Evolutionary conservation across 2,888 invertebrate genomes (phyloP).

Genomic region (Cheilosia vernalis): DNA sequence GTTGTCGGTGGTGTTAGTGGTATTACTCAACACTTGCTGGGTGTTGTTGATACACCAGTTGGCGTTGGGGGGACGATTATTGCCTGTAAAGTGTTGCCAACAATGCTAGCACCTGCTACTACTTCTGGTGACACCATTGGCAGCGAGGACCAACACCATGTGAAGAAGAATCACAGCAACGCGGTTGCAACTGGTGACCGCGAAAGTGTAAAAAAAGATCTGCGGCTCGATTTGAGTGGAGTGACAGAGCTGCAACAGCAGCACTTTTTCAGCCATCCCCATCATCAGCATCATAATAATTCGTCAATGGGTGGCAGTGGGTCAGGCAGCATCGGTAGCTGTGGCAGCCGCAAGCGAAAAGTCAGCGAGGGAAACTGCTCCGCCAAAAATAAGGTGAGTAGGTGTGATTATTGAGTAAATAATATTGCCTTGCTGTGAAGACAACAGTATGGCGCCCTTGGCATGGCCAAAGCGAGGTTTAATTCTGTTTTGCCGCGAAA

Average conservation of each 20-base stretch:
- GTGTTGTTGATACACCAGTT: conserved; percentile 30
- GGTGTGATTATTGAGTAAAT: conserved; percentile 47
- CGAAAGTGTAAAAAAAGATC: conserved; percentile 80
- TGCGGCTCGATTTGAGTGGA: conserved; percentile 81
- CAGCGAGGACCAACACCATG: conserved; percentile 34
- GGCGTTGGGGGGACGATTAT: not conserved
- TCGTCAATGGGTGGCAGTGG: conserved; percentile 74
- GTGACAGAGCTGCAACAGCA: conserved; percentile 63
- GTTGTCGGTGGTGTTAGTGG: conserved; percentile 21
- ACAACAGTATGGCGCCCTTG: not conserved
- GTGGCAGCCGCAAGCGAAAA: conserved; percentile 81
- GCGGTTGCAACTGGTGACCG: conserved; percentile 77
- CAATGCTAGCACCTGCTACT: conserved; percentile 7
- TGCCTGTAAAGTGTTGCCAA: conserved; percentile 48
- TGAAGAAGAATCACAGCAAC: conserved; percentile 48
- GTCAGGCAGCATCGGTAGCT: conserved; percentile 74
- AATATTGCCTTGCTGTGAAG: not conserved
- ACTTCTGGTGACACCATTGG: conserved; percentile 1
- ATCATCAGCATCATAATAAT: conserved; percentile 80
- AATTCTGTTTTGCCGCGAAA: conserved; percentile 12
- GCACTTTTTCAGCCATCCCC: conserved; percentile 77
- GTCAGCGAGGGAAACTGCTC: conserved; percentile 82
- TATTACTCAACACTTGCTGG: conserved; percentile 45
- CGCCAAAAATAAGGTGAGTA: conserved; percentile 82
- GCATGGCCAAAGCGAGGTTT: not conserved